These are phyloP conservation scores for Psettodes erumei DNA, from an alignment of 2,113 vertebrate genomes.

Conservation along the genomic window DNA sequence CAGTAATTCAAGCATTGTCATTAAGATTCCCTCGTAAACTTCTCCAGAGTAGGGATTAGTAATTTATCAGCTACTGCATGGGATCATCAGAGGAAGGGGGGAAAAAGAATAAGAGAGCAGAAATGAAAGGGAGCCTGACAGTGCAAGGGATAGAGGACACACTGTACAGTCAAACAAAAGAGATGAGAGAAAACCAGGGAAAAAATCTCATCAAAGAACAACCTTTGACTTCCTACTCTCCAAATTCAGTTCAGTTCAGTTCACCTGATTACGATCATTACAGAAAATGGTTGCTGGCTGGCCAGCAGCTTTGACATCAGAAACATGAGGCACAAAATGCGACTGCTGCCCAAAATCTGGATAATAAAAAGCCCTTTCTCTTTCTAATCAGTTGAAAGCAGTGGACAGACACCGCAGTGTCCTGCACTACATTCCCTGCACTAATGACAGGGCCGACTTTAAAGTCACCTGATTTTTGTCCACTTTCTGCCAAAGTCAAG, in stretches of 20 bases:
- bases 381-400: slow-evolving; percentile 76
- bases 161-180: background rate
- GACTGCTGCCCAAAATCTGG: slow-evolving; percentile 68
- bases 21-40: slow-evolving; percentile 29
- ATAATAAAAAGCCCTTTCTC: slow-evolving; percentile 74
- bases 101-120: background rate
- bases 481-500: slow-evolving; percentile 22
- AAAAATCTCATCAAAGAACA: slow-evolving; percentile 3
- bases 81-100: slow-evolving; percentile 2
- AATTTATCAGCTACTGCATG: slow-evolving; percentile 16
- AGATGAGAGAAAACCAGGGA: background rate
- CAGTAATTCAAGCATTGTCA: slow-evolving; percentile 28
- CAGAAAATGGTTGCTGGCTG: slow-evolving; percentile 24
- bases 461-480: slow-evolving; percentile 26
- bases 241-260: slow-evolving; percentile 11
- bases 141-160: slow-evolving; percentile 3
- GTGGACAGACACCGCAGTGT: slow-evolving; percentile 44
- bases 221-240: slow-evolving; percentile 25
- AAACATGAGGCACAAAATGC: slow-evolving; percentile 53
- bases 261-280: slow-evolving; percentile 41
- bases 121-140: background rate
- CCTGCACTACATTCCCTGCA: slow-evolving; percentile 36
- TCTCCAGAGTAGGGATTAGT: slow-evolving; percentile 21
- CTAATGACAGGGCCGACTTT: slow-evolving; percentile 55
- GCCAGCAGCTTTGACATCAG: slow-evolving; percentile 35